Conservation (phyloP, 1,140 invertebrate genomes). For the Trigoniulus corallinus region DNA sequence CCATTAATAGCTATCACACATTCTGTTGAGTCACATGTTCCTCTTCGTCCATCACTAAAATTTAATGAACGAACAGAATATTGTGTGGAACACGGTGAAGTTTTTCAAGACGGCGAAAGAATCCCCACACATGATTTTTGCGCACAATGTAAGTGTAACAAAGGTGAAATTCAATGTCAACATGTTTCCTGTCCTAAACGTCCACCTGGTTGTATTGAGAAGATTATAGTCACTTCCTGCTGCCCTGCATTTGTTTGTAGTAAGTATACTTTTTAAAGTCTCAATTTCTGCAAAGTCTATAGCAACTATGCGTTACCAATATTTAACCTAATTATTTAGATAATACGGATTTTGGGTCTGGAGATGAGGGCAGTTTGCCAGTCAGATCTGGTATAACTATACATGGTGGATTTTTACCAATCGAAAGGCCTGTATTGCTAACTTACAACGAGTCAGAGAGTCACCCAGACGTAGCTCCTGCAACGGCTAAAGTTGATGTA, state of each 20-base stretch:
- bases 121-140: constrained; percentile 29
- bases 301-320: too few species aligned
- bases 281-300: not conserved
- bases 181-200: constrained; percentile 31
- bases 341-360: too few species aligned
- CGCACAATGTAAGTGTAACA: constrained; percentile 35
- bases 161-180: constrained; percentile 35
- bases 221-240: constrained; percentile 21
- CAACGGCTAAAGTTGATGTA: not conserved
- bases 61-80: constrained; percentile 15
- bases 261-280: constrained; percentile 18
- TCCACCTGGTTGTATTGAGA: constrained; percentile 29
- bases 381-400: constrained; percentile 7
- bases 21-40: too few species aligned
- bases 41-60: not conserved
- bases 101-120: constrained; percentile 32
- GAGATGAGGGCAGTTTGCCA: not conserved
- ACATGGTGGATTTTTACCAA: constrained; percentile 6
- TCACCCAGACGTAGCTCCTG: not conserved
- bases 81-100: constrained; percentile 27
- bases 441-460: not conserved
- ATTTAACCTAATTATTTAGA: too few species aligned
- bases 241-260: constrained; percentile 35
- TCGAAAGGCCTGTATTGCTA: not conserved
- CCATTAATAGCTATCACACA: too few species aligned